These are phyloP conservation scores for Tetraodon nigroviridis DNA, from an alignment of 2,113 vertebrate species.

Conservation along the genomic window DNA sequence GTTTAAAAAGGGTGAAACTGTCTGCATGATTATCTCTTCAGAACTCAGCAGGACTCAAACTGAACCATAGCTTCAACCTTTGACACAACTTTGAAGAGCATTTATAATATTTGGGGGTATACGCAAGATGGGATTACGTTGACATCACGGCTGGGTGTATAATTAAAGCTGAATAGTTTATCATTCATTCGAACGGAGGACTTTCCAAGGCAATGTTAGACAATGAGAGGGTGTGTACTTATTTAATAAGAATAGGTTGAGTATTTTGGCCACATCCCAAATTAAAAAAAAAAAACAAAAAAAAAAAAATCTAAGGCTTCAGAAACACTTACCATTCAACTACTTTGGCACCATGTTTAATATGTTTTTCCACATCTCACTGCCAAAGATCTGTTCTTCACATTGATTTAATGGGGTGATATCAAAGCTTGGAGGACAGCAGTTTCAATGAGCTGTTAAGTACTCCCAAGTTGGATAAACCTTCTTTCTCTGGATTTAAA, in stretches of 20 bases:
- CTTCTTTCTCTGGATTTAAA: no score
- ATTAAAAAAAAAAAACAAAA: neutral
- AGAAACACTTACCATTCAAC: neutral
- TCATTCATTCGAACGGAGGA: slow-evolving; percentile 7
- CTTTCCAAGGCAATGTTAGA: neutral
- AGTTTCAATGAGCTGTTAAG: no score
- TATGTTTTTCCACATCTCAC: neutral
- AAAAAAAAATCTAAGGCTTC: neutral
- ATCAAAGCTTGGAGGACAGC: neutral
- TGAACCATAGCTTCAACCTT: slow-evolving; percentile 47
- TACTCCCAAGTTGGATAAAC: no score
- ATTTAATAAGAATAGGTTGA: no score
- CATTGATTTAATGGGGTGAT: neutral
- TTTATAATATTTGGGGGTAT: slow-evolving; percentile 37
- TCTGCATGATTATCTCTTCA: slow-evolving; percentile 33
- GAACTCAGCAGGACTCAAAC: slow-evolving; percentile 39
- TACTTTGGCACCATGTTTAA: neutral
- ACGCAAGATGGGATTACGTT: no score
- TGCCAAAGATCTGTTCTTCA: neutral
- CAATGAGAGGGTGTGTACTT: no score
- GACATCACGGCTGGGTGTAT: no score
- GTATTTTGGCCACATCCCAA: slow-evolving; percentile 1
- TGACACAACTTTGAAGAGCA: slow-evolving; percentile 50
- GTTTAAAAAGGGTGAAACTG: slow-evolving; percentile 35
- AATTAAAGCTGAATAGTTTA: slow-evolving; percentile 4